Evolutionary conservation across 2,113 vertebrate genomes (phyloP), one percentile per base, ranked within the genome.

Genomic region (Hemichromis elongatus): DNA sequence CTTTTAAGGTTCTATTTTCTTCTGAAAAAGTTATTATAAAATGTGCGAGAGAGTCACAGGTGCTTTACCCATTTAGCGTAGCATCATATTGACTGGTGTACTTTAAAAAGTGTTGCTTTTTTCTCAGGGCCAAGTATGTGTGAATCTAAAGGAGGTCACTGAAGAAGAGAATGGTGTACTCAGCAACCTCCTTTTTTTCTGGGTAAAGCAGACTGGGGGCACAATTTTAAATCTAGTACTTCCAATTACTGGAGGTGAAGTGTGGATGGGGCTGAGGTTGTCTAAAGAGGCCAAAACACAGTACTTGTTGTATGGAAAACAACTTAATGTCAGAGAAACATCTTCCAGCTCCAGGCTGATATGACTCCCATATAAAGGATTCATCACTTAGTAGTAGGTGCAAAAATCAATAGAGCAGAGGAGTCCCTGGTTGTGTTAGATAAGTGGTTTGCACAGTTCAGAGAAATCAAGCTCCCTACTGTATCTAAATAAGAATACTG

Each of bases 391-490:
- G 81, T 35, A 42, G 87, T 79, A 77, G 56, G 56, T 28, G 77
- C 40, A 79, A 78, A 54, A 77, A 90, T 92, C 85, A 83, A 83
- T 79, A 54, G 79, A 86, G 73, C 78, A 54, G 63, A 87, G 70
- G 78, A 70, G 84, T 79, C 59, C 9, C 86, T 88, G 84, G 40
- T 47, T 55, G 68, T 54, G 3, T 90, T 73, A 85, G 88, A 92
- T 87, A 86, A 89, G 85, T 88, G 42, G 5, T 84, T 53, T 14
- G 12, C 26, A 42, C 4, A n/a, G 30, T 35, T 42, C 61, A 40
- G 7, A 68, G 68, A 16, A 73, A 63, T 81, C 16, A 54, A 78
- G 5, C 30, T 53, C 26, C 42, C 30, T 30, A 2, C 4, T 28
- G 26, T 9, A 16, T 84, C 77, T 50, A 54, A 85, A 89, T 14